Evolutionary conservation across 2,888 invertebrate genomes (phyloP).

Genomic region (Alentia gelatinosa): DNA sequence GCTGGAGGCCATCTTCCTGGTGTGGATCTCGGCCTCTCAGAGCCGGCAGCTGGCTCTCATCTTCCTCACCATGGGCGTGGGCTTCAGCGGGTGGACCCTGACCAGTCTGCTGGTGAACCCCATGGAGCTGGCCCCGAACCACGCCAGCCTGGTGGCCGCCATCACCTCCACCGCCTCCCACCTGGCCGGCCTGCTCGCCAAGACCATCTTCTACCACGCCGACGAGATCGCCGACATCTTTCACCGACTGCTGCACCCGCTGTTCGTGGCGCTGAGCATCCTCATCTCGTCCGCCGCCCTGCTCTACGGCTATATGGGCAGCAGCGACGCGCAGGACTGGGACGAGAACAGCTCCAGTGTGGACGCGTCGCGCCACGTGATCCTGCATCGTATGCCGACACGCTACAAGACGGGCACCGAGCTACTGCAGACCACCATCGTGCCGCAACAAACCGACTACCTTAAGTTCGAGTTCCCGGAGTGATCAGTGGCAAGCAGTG

Average conservation of each 20-base stretch:
- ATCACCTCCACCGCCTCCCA: neutral
- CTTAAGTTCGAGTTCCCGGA: neutral
- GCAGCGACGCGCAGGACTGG: neutral
- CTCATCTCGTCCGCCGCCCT: neutral
- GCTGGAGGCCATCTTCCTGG: neutral
- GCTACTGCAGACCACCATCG: neutral
- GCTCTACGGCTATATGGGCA: neutral
- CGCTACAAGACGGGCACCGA: neutral
- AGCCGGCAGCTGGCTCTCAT: neutral
- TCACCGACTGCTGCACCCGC: neutral
- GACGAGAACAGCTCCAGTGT: neutral
- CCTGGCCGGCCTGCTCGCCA: neutral
- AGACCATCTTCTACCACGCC: neutral
- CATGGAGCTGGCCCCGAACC: neutral
- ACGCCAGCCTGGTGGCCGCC: neutral
- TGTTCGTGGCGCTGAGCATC: neutral
- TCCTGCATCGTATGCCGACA: neutral
- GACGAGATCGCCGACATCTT: neutral
- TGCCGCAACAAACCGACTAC: neutral
- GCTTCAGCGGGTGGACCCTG: neutral
- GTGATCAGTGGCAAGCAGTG: too few relatives aligned
- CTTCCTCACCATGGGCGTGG: neutral
- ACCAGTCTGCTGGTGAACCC: neutral
- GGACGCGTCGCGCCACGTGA: neutral
- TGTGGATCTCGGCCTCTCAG: neutral